Evolutionary conservation across 2,888 invertebrate genomes (phyloP).

Genomic region (Neria commutata): DNA sequence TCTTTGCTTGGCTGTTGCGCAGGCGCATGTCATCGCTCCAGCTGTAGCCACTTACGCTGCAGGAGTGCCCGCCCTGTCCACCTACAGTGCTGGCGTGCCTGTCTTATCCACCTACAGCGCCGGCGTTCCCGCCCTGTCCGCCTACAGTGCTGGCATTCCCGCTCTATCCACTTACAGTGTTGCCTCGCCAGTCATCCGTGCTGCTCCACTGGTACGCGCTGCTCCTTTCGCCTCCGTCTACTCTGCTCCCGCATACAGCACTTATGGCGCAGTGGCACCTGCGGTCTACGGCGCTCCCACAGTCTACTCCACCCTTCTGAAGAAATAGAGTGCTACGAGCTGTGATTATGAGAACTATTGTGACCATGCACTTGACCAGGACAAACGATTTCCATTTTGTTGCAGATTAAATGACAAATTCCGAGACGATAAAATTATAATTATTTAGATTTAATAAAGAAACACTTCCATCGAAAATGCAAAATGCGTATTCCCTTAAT

Average conservation of each 20-base stretch:
- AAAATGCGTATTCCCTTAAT: too few relatives aligned
- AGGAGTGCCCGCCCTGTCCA: conserved; percentile 15
- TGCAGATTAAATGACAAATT: too few relatives aligned
- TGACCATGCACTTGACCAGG: too few relatives aligned
- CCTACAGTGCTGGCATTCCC: not conserved
- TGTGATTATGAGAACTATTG: too few relatives aligned
- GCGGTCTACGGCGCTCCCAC: not conserved
- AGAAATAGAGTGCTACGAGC: not conserved
- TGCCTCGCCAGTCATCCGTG: not conserved
- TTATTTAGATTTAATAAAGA: too few relatives aligned
- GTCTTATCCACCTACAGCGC: too few relatives aligned
- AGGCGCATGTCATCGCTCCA: conserved; percentile 50
- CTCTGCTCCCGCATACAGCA: not conserved
- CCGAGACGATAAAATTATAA: too few relatives aligned
- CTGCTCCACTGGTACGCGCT: too few relatives aligned
- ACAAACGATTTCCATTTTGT: too few relatives aligned
- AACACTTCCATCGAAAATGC: too few relatives aligned
- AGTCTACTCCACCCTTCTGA: not conserved
- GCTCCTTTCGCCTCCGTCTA: not conserved
- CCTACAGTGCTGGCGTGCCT: too few relatives aligned
- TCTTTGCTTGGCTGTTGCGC: conserved; percentile 45
- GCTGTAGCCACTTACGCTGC: conserved; percentile 29
- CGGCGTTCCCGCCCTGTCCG: not conserved
- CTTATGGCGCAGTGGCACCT: too few relatives aligned
- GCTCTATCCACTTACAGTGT: not conserved